Evolutionary conservation across 2,113 vertebrate species (phyloP), one percentile per base, ranked within the genome.

Genomic region (Lepus timidus): DNA sequence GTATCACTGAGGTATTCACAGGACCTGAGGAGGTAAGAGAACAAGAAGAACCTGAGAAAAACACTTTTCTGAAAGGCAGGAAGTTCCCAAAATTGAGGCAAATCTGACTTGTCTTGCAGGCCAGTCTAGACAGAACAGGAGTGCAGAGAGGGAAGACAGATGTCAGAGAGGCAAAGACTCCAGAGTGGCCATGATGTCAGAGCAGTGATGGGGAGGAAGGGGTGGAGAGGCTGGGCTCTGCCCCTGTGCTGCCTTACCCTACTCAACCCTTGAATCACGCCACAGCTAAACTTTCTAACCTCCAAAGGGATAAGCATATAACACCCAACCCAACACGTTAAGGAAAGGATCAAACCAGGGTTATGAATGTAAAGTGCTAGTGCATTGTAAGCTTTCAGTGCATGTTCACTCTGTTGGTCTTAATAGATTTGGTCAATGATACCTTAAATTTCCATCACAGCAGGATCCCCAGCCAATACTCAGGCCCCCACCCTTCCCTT

Each of bases 171-270:
- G 55, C 19, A 19, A 58, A 17, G 55, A 58, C 55, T 17, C 19
- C 44, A 67, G 29, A 22, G 44, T 16, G 36, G 22, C 49, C 27
- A 12, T 22, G 70, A 82, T 25, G 17, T 27, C 4, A 14, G n/a
- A 36, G 19, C 19, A 19, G 17, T 39, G 79, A 44, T 5, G 2
- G 14, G 6, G 9, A 44, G 13, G 19, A 6, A 0, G 3, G 1
- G 6, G 4, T 27, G 55, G 13, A 17, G 52, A 68, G 13, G 39
- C 73, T 51, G 44, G 36, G 39, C 52, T 44, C 61, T 58, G 44
- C 7, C 44, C 44, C 44, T 44, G 44, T 44, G 44, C 44, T 44
- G 44, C 6, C 39, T 85, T 70, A 39, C 76, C 68, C 70, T 64
- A 6, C 49, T 68, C 51, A 75, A 22, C 58, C 65, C 65, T 39